A percentile compares a stretch with the other conserved stretches of the same genome.
phyloP scores from a whole-genome alignment of 2,113 vertebrate species.

The Casuarius casuarius region DNA sequence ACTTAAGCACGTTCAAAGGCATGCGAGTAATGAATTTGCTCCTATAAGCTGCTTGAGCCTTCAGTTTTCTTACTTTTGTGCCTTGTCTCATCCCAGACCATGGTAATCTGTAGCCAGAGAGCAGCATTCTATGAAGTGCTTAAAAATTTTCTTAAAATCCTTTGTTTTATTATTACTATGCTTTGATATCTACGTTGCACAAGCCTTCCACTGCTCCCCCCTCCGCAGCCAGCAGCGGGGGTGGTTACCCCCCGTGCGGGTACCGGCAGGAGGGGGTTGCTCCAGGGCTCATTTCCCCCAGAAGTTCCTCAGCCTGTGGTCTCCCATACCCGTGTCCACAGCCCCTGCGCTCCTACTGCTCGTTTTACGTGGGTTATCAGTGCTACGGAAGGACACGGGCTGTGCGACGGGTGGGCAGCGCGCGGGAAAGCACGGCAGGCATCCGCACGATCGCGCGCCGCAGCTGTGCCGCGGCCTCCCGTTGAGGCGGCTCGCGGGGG shows the following conservation, averaged over 20 bases:
- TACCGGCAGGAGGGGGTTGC: neutral
- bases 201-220: neutral
- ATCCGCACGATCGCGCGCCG: rapidly evolving
- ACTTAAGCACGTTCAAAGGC: neutral
- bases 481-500: neutral
- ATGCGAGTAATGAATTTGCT: neutral
- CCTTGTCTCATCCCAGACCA: neutral
- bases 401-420: neutral
- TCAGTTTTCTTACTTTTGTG: neutral
- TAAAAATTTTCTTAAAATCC: neutral
- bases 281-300: neutral
- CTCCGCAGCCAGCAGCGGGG: neutral
- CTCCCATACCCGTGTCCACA: neutral
- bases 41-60: neutral
- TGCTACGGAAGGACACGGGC: neutral
- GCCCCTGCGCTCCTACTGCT: neutral
- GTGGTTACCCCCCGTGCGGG: neutral
- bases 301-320: neutral
- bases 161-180: neutral
- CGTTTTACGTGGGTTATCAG: neutral
- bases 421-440: neutral
- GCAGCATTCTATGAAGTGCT: neutral
- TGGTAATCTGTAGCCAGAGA: neutral
- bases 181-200: neutral
- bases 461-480: neutral